Conservation (phyloP, 2,888 invertebrate species). For the Callyntrura guangdongensis region DNA sequence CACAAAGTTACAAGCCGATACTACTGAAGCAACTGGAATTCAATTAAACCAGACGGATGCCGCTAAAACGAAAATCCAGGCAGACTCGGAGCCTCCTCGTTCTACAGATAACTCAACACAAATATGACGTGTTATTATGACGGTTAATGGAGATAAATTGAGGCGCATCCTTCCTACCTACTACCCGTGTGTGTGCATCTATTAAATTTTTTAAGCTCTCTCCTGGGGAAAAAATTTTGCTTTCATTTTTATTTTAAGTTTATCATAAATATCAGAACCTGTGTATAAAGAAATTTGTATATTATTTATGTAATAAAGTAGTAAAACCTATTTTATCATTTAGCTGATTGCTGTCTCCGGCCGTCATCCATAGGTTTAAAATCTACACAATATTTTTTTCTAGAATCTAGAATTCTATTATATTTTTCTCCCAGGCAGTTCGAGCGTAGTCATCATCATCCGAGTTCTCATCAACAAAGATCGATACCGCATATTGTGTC, state of each 20-base stretch:
- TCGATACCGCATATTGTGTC: conserved; percentile 78
- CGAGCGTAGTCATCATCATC: conserved; percentile 72
- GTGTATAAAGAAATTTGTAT: not conserved
- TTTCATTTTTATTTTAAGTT: not conserved
- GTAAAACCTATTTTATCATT: not conserved
- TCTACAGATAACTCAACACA: no score
- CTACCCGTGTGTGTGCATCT: no score
- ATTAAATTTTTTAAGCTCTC: no score
- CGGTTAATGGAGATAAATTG: not conserved
- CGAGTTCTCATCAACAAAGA: conserved; percentile 68
- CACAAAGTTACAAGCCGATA: not conserved
- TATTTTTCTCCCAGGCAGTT: conserved; percentile 64
- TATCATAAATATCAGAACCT: not conserved
- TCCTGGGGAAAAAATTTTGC: not conserved
- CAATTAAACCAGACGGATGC: no score
- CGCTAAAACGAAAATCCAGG: not conserved
- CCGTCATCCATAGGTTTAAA: no score
- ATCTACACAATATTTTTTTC: conserved; percentile 56
- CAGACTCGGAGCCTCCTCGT: not conserved
- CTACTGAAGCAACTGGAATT: not conserved
- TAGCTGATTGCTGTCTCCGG: not conserved
- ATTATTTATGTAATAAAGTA: not conserved
- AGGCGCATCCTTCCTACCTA: not conserved
- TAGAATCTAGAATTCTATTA: no score
- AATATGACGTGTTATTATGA: not conserved